Base-by-base conservation (phyloP, 2,888 invertebrate genomes). In the Allolobophora icterica region DNA sequence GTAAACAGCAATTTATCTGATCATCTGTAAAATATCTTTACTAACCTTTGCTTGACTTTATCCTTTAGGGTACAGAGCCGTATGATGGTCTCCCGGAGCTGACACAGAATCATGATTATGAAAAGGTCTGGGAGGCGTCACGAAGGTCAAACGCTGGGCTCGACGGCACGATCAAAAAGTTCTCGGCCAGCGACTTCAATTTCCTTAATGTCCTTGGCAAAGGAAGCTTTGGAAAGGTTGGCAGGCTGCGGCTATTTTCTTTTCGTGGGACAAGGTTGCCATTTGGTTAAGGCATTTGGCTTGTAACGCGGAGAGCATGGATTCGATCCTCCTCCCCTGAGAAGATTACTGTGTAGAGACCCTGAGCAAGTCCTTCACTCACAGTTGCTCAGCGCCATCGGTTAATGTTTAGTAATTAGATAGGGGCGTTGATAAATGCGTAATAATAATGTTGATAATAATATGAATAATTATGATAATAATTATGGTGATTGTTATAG, bases 191-290 rank as follows among this genome's bases (percentile, higher is more conserved):
- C 87, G 99, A 99, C 96, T 99, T 99, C 96, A 97, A 97, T 95
- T 98, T 99, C 96, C 97, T 99, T 94, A 99, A 99, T 96, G 98
- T 99, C 91, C 96, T 99, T 91, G 99, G 99, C 91, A 99, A 99
- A 96, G 99, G 99, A 94, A 99, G 99, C 95, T 99, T 99, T 95
- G 99, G 99, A 95, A 99, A 99, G 97, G 99, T 98, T 95, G 96
- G 92, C 52, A 33, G 24, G 30, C 34, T 89, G 89, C n/a, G 34
- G 42, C 15, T 42, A 1, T 42, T 42, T 13, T 13, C 15, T 42
- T 42, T 5, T 42, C 1, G 42, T 42, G 42, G 42, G 42, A 11
- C 42, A 42, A 17, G 13, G 42, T 1, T 11, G 42, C 1, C 42
- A 13, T 5, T 17, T 42, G 42, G 42, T 17, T 42, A 42, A 42